phyloP scores from a whole-genome alignment of 1,140 invertebrate genomes.

The Lordiphosa collinella region DNA sequence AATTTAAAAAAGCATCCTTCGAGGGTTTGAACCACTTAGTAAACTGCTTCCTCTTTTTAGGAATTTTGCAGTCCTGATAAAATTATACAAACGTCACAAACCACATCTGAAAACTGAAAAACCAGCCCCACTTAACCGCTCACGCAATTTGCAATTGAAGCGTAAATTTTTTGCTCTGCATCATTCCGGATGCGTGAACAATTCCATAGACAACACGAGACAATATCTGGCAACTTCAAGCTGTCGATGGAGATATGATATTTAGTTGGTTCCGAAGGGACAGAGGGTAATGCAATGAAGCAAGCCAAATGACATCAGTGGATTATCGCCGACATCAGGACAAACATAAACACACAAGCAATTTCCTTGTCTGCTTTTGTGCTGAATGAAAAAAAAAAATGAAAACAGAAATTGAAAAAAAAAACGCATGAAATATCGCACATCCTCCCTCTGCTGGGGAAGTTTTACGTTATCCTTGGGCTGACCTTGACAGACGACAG shows the following conservation, averaged over 20 bases:
- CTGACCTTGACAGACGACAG: slow-evolving; percentile 55
- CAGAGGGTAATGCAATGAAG: slow-evolving; percentile 50
- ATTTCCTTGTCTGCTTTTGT: slow-evolving; percentile 44
- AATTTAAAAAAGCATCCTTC: too few relatives aligned
- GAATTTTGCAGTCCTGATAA: too few relatives aligned
- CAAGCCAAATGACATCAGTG: slow-evolving; percentile 73
- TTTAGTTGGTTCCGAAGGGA: slow-evolving; percentile 20
- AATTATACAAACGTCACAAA: too few relatives aligned
- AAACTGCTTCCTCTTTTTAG: too few relatives aligned
- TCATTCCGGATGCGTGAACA: slow-evolving; percentile 65
- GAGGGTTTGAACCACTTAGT: too few relatives aligned
- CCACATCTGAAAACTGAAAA: too few relatives aligned
- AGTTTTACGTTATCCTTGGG: slow-evolving; percentile 68
- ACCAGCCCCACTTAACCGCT: slow-evolving; percentile 23
- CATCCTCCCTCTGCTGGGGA: slow-evolving; percentile 35
- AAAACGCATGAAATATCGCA: slow-evolving; percentile 72
- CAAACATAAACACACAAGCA: slow-evolving; percentile 62
- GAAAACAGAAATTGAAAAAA: slow-evolving; percentile 37
- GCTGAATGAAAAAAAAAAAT: slow-evolving; percentile 50
- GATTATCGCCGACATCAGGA: slow-evolving; percentile 68
- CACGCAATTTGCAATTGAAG: slow-evolving; percentile 70
- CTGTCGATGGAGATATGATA: slow-evolving; percentile 70
- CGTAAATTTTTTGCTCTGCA: slow-evolving; percentile 61
- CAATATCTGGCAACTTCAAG: slow-evolving; percentile 46
- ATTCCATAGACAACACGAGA: slow-evolving; percentile 38